These are phyloP conservation scores for Carcharodon carcharias DNA, from an alignment of 2,797 vertebrate species.

Conservation along the genomic window DNA sequence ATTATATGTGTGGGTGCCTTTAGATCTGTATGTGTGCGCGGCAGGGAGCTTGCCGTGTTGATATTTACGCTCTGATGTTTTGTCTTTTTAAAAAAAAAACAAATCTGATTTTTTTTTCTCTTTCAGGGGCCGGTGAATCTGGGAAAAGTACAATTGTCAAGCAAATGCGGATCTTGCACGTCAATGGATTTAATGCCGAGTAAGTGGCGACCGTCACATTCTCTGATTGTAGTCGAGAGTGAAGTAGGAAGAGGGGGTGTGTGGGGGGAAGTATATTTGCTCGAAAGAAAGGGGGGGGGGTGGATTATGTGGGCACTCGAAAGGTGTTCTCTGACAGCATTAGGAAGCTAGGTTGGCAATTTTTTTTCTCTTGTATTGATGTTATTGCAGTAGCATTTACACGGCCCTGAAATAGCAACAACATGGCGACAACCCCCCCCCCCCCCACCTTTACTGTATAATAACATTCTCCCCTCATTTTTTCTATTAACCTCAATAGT, in stretches of 20 bases:
- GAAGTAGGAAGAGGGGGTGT: not conserved
- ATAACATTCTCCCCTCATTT: not conserved
- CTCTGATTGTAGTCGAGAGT: not conserved
- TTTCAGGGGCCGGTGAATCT: conserved; percentile 89
- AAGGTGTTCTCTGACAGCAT: not conserved
- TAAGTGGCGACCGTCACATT: conserved; percentile 55
- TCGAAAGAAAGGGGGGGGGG: not conserved
- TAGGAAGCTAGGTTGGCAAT: not conserved
- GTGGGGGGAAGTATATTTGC: not conserved
- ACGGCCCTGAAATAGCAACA: conserved; percentile 72
- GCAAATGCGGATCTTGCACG: conserved; percentile 96
- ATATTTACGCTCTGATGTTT: conserved; percentile 35
- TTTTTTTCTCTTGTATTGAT: conserved; percentile 53
- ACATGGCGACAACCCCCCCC: conserved; percentile 64
- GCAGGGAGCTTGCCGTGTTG: too few relatives aligned
- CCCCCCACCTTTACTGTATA: not conserved
- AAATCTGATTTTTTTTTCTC: conserved; percentile 45
- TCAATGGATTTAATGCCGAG: conserved; percentile 94
- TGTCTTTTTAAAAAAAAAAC: conserved; percentile 43
- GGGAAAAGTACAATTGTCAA: conserved; percentile 98
- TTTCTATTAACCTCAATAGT: not conserved
- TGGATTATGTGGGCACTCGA: not conserved
- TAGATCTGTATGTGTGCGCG: not conserved
- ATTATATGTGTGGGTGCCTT: not conserved
- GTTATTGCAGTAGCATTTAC: conserved; percentile 77